Conservation (phyloP, 1,140 invertebrate genomes). For the Orius laevigatus region DNA sequence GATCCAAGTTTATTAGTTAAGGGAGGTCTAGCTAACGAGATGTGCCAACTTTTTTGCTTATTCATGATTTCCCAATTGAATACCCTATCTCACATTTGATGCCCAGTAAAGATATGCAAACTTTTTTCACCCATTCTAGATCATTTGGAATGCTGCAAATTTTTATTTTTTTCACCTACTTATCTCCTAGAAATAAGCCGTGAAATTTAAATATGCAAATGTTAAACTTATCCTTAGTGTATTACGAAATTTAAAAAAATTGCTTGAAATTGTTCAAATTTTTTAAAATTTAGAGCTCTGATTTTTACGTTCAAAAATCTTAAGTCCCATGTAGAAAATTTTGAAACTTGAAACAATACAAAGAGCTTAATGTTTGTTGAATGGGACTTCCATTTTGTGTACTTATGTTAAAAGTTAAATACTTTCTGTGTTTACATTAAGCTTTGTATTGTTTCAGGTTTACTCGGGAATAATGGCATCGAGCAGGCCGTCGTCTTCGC, state of each 20-base stretch:
- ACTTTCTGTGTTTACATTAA: conserved; percentile 6
- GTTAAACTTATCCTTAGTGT: not conserved
- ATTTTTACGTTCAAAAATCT: not conserved
- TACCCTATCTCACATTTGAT: no score
- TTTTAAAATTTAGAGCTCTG: not conserved
- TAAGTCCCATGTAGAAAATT: not conserved
- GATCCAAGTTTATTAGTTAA: no score
- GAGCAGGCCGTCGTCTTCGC: conserved; percentile 25
- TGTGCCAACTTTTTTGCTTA: no score
- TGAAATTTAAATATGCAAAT: no score
- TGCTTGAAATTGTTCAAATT: not conserved
- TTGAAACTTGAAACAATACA: conserved; percentile 15
- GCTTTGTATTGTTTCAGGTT: conserved; percentile 17
- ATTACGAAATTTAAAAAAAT: not conserved
- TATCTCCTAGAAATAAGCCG: no score
- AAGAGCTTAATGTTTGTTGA: conserved; percentile 6
- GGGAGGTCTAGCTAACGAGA: no score
- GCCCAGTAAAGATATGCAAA: no score
- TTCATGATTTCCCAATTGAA: no score
- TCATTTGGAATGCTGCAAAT: no score
- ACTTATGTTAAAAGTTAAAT: not conserved
- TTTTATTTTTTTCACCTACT: no score
- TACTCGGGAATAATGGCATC: conserved; percentile 21
- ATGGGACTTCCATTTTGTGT: not conserved
- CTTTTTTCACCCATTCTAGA: no score